A percentile compares a stretch with the other conserved stretches of the same genome.
These are phyloP conservation scores for Fragum whitleyi DNA, from an alignment of 2,888 invertebrate genomes.

Conservation along the genomic window DNA sequence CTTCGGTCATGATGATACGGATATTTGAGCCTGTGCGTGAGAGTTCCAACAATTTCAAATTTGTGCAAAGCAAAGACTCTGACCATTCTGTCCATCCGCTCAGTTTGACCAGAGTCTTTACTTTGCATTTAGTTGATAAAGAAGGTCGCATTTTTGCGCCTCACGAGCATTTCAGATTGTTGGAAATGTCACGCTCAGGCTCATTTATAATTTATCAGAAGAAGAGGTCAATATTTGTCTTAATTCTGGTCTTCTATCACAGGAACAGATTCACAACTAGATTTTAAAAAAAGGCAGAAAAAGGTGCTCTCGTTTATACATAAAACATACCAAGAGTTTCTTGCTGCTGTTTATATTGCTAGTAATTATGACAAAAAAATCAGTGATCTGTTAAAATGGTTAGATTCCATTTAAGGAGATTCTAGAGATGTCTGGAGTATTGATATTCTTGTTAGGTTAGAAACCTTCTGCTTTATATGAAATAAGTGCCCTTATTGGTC, in stretches of 20 bases:
- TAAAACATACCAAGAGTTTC: conserved; percentile 19
- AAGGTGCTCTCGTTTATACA: conserved; percentile 8
- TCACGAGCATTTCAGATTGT: too few species aligned
- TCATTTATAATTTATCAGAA: not conserved
- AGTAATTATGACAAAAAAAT: not conserved
- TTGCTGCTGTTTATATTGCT: conserved; percentile 3
- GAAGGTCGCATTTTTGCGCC: too few species aligned
- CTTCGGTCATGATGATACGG: not conserved
- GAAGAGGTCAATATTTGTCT: not conserved
- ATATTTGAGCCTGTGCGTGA: too few species aligned
- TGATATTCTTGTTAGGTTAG: not conserved
- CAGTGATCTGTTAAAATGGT: not conserved
- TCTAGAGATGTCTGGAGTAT: not conserved
- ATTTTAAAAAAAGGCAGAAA: too few species aligned
- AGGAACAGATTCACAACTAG: not conserved
- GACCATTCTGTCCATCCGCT: too few species aligned
- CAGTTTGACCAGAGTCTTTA: too few species aligned
- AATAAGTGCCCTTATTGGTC: not conserved
- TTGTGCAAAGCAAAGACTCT: too few species aligned
- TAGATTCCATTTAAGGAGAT: not conserved
- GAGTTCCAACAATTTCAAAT: too few species aligned
- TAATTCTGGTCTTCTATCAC: conserved; percentile 1
- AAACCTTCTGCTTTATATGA: not conserved
- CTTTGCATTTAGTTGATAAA: too few species aligned
- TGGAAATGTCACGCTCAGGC: too few species aligned